These are phyloP conservation scores for Ceratoteleas bidentatus DNA, from an alignment of 1,140 invertebrate species.

Conservation along the genomic window DNA sequence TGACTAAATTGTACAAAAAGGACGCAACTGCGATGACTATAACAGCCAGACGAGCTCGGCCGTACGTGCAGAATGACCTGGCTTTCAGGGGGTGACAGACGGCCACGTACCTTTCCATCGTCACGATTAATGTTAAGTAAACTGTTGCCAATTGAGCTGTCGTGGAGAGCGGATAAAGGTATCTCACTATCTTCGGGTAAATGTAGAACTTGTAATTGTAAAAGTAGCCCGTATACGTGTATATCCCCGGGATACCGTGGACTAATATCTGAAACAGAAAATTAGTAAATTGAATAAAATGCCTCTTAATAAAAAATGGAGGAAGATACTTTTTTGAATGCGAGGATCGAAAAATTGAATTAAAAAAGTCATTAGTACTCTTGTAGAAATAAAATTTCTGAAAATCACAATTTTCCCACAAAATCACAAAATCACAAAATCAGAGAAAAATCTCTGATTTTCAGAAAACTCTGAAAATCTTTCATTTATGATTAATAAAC, in stretches of 20 bases:
- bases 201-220: constrained; percentile 90
- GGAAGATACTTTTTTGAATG: no score
- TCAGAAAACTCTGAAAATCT: no score
- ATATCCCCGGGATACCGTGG: constrained; percentile 92
- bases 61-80: constrained; percentile 94
- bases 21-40: constrained; percentile 91
- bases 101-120: constrained; percentile 96
- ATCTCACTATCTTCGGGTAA: constrained; percentile 90
- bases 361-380: no score
- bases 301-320: no score
- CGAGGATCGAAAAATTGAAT: no score
- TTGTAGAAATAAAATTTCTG: no score
- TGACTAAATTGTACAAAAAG: constrained; percentile 92
- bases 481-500: no score
- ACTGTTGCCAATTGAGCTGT: constrained; percentile 96
- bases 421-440: no score
- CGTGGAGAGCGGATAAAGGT: constrained; percentile 92
- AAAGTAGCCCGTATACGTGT: constrained; percentile 88
- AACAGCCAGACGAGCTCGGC: constrained; percentile 92
- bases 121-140: constrained; percentile 97
- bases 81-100: constrained; percentile 96
- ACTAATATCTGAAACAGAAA: constrained; percentile 85
- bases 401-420: no score
- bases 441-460: no score
- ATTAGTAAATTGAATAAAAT: not conserved